Percentiles rank a stretch among this genome's conserved stretches.
Evolutionary conservation across 2,113 vertebrate genomes (phyloP).

Genomic region (Toxotes jaculatrix): DNA sequence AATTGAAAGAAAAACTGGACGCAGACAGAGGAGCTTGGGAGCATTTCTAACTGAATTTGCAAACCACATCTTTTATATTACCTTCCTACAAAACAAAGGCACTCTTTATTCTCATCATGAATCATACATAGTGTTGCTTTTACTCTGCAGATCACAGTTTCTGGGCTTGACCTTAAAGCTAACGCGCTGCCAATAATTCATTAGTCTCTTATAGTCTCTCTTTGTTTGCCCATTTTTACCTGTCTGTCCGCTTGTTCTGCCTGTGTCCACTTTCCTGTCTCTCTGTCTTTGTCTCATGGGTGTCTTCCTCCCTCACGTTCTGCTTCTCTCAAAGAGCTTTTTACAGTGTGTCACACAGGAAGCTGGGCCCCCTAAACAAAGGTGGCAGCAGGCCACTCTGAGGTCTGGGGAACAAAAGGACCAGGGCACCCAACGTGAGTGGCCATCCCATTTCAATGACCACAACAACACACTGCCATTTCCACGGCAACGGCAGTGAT

Average conservation of each 20-base stretch:
- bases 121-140: slow-evolving; percentile 14
- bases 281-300: slow-evolving; percentile 4
- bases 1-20: slow-evolving; percentile 8
- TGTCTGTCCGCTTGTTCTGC: not conserved
- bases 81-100: slow-evolving; percentile 15
- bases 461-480: not conserved
- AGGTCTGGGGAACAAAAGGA: slow-evolving; percentile 63
- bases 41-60: slow-evolving; percentile 1
- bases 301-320: slow-evolving; percentile 29
- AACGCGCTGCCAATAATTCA: slow-evolving; percentile 12
- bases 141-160: not conserved
- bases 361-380: slow-evolving; percentile 65
- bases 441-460: slow-evolving; percentile 34
- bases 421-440: slow-evolving; percentile 46
- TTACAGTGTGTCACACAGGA: slow-evolving; percentile 67
- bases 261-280: slow-evolving; percentile 17
- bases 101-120: slow-evolving; percentile 11
- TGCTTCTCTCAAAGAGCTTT: slow-evolving; percentile 40
- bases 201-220: slow-evolving; percentile 13
- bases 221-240: slow-evolving; percentile 6
- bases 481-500: slow-evolving; percentile 3
- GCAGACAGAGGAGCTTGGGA: slow-evolving; percentile 1
- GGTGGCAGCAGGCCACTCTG: slow-evolving; percentile 48
- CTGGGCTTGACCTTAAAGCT: not conserved
- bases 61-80: slow-evolving; percentile 24